These are phyloP conservation scores for Hippocampus comes DNA, from an alignment of 2,113 vertebrate genomes.

Conservation along the genomic window DNA sequence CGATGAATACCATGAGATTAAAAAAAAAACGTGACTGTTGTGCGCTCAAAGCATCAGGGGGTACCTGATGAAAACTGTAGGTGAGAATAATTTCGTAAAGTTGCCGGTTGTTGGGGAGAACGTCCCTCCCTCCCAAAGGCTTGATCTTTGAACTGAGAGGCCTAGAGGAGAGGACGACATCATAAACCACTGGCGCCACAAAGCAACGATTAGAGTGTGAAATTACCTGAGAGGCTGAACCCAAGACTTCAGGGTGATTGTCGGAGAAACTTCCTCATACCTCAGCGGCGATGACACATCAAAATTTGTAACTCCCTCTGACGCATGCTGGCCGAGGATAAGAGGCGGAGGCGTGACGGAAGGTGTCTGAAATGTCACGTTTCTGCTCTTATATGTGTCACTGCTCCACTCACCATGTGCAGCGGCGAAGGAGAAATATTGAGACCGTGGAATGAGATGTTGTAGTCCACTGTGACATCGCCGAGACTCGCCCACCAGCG, in stretches of 20 bases:
- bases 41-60: neutral
- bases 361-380: neutral
- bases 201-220: neutral
- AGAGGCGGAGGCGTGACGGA: neutral
- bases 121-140: constrained; percentile 86
- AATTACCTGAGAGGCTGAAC: constrained; percentile 90
- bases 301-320: constrained; percentile 90
- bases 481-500: constrained; percentile 98
- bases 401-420: constrained; percentile 83
- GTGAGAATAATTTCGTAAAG: constrained; percentile 92
- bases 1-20: neutral
- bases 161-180: constrained; percentile 61
- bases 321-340: constrained; percentile 79
- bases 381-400: neutral
- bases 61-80: constrained; percentile 93
- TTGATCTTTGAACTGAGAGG: constrained; percentile 89
- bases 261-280: constrained; percentile 92
- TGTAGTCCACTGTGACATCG: constrained; percentile 90
- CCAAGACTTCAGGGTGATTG: constrained; percentile 94
- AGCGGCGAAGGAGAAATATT: constrained; percentile 81
- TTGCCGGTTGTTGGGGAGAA: constrained; percentile 93
- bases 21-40: neutral
- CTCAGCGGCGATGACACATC: constrained; percentile 86
- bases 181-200: neutral
- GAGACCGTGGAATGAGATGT: constrained; percentile 90